Evolutionary conservation across 2,888 invertebrate species (phyloP), one percentile per base, ranked within the genome.

Genomic region (Epistrophella euchroma): DNA sequence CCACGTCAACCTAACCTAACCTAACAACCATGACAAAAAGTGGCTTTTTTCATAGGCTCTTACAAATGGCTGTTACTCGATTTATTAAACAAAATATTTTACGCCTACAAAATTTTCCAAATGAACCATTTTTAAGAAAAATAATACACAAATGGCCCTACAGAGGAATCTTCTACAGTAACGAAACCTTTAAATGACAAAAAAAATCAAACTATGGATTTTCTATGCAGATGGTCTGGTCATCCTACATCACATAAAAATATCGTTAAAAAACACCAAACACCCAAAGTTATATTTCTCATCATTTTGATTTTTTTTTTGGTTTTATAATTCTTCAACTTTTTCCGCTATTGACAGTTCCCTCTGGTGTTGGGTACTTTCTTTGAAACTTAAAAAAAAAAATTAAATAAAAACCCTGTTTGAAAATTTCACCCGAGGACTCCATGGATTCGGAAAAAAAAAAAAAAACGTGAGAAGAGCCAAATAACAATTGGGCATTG

Each of bases 281-380:
- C n/a, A 15, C 40, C n/a, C 47, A 19, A 32, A 17, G 4, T 56
- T 22, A 56, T 22, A 56, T 56, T 55, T 15, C 47, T 28, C 47
- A 32, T 45, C 7, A 35, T 19, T 55, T 56, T 40, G 4, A n/a
- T 47, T 47, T 28, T 47, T 66, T 28, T 47, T 64, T 28, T 5
- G 3, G 22, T 62, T 32, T 47, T 17, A 32, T 28, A 72, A 43
- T 50, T 52, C 52, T 56, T 25, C 19, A 60, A 60, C 71, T 75
- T 72, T 62, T 62, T 11, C 28, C 40, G 40, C 56, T 70, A 81
- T 77, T 76, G 72, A 73, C 70, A 72, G 66, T 50, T 75, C 71
- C 71, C 71, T 28, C 11, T 55, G 68, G 83, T 52, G 13, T 28
- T 55, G 40, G 60, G 73, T 45, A 22, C 40, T 55, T 28, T 64